Evolutionary conservation across 2,797 vertebrate genomes (phyloP).

Genomic region (Typhlichthys subterraneus): DNA sequence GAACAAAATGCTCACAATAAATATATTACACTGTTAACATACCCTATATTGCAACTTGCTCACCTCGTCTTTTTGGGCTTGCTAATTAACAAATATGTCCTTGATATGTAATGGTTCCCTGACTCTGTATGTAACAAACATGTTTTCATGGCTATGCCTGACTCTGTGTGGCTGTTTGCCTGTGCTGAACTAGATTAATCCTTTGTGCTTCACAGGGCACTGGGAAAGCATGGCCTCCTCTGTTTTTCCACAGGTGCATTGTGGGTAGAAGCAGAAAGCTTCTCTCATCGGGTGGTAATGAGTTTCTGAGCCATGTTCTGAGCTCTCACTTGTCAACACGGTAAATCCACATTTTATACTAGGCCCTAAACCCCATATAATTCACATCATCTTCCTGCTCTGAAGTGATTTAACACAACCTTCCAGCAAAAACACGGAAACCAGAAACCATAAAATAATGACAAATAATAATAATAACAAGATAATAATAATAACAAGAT

Average conservation of each 20-base stretch:
- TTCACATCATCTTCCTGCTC: conserved; percentile 16
- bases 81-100: too few relatives aligned
- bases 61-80: too few relatives aligned
- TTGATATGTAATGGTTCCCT: background rate
- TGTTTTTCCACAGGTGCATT: conserved; percentile 36
- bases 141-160: conserved; percentile 14
- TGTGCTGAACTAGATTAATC: conserved; percentile 36
- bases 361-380: conserved; percentile 19
- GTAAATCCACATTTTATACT: conserved; percentile 50
- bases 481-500: background rate
- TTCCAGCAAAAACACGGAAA: conserved; percentile 10
- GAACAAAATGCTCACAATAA: too few relatives aligned
- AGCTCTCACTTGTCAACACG: conserved; percentile 52
- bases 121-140: background rate
- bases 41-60: too few relatives aligned
- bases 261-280: conserved; percentile 44
- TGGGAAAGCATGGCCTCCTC: conserved; percentile 23
- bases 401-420: conserved; percentile 10
- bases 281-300: conserved; percentile 62
- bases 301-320: conserved; percentile 40
- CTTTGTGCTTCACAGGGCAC: conserved; percentile 27
- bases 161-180: conserved; percentile 15
- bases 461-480: too few relatives aligned
- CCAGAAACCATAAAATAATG: conserved; percentile 5
- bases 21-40: too few relatives aligned